Evolutionary conservation across 2,113 vertebrate genomes (phyloP), one percentile per base, ranked within the genome.

Genomic region (Lagopus leucura): DNA sequence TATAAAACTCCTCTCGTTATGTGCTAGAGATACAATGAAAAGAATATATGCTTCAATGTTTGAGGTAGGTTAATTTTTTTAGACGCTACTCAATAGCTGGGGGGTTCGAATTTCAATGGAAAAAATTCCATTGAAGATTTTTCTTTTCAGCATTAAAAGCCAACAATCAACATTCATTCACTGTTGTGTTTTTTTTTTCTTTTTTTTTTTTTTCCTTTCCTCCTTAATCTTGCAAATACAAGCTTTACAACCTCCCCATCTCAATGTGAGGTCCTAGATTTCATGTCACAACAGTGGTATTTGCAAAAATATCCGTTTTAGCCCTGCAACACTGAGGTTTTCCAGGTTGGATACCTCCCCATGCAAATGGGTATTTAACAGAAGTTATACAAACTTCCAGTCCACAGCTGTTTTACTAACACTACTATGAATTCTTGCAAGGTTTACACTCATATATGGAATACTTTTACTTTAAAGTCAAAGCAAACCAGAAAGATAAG

Each of bases 31-130:
- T 45, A 67, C 15, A 45, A 3, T 22, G 74, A 83, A 89, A 81
- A 47, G 21, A 77, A 86, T 8, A 36, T 64, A 52, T 11, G 4
- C 42, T 78, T 93, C 38, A 47, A 27, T 55, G 58, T 78, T 91
- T 85, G 50, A 60, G 11, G 38, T 17, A 61, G 19, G 27, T 80
- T 83, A 73, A 75, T 88, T 64, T 95, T 90, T 60, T 70, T 58
- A 79, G 22, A 45, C 21, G 38, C 82, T 91, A 65, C 28, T 60
- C 32, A 76, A 5, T 17, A 82, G 20, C 65, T 13, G 4, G 19
- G 42, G 83, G 27, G 42, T 80, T 86, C 80, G 76, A 81, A 61
- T 95, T 93, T 93, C 84, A 92, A 10, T 10, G 83, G 69, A 76
- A 92, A 81, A 61, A 79, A 69, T 21, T 93, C 42, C 54, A 40